Evolutionary conservation across 2,113 vertebrate species (phyloP).

Genomic region (Tursiops truncatus): DNA sequence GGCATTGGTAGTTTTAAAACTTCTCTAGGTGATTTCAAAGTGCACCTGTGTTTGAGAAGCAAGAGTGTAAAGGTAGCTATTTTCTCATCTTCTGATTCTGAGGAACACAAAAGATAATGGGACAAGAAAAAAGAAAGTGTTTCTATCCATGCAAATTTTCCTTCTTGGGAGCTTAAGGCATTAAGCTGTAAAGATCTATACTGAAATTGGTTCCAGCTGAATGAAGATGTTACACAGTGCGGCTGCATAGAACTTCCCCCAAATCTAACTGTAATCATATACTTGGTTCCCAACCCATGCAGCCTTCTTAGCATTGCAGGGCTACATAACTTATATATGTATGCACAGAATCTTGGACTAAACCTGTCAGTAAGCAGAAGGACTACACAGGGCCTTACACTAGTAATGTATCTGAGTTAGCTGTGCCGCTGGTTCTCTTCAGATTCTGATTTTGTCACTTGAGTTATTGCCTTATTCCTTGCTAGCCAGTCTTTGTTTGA

Average conservation of each 20-base stretch:
- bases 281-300: background rate
- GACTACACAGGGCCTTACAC: background rate
- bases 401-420: background rate
- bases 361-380: background rate
- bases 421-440: background rate
- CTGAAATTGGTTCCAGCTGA: background rate
- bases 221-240: background rate
- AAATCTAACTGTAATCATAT: background rate
- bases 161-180: background rate
- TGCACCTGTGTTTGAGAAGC: background rate
- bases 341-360: background rate
- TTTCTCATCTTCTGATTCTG: background rate
- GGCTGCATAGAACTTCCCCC: background rate
- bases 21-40: background rate
- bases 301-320: background rate
- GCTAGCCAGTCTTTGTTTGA: background rate
- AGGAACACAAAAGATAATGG: background rate
- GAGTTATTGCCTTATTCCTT: background rate
- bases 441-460: background rate
- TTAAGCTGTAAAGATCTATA: background rate
- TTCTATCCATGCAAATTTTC: background rate
- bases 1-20: background rate
- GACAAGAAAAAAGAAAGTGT: background rate
- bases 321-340: background rate
- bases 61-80: background rate